A percentile compares a stretch with the other conserved stretches of the same genome.
These are phyloP conservation scores for Idaea aversata DNA, from an alignment of 2,888 invertebrate genomes.

Conservation along the genomic window DNA sequence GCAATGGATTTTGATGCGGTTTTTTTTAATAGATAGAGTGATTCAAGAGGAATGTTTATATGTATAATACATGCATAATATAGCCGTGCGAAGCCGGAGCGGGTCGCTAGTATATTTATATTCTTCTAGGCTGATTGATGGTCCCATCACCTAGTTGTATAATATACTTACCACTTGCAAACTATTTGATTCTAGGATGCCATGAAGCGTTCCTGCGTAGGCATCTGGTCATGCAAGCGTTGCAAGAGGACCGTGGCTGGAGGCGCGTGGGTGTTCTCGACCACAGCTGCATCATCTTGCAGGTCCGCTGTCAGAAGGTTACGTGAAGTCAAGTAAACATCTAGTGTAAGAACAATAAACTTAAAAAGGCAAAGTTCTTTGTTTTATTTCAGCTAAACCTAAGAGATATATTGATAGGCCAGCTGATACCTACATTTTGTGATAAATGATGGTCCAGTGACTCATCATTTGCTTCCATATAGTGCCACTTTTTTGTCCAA, in stretches of 20 bases:
- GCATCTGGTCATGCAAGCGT: slow-evolving; percentile 98
- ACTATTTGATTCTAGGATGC: slow-evolving; percentile 87
- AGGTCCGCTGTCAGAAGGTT: slow-evolving; percentile 98
- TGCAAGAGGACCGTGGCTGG: slow-evolving; percentile 98
- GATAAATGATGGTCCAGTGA: no score
- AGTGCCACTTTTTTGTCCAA: no score
- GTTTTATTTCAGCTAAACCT: slow-evolving; percentile 21
- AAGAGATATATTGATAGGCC: no score
- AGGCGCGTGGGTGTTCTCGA: slow-evolving; percentile 99
- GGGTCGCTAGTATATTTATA: no score
- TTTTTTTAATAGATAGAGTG: no score
- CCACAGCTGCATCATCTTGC: slow-evolving; percentile 98
- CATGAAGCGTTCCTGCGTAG: slow-evolving; percentile 98
- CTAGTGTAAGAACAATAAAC: slow-evolving; percentile 69
- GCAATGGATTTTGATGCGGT: no score
- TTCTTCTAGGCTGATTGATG: no score
- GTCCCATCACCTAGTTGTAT: neutral
- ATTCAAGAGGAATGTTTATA: no score
- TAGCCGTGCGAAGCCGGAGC: no score
- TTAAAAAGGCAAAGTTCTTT: slow-evolving; percentile 27
- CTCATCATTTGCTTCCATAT: no score
- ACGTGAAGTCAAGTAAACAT: slow-evolving; percentile 86
- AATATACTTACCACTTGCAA: neutral
- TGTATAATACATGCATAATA: no score
- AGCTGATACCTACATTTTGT: no score